Evolutionary conservation across 1,140 invertebrate species (phyloP).

Genomic region (Hormaphis cornu): DNA sequence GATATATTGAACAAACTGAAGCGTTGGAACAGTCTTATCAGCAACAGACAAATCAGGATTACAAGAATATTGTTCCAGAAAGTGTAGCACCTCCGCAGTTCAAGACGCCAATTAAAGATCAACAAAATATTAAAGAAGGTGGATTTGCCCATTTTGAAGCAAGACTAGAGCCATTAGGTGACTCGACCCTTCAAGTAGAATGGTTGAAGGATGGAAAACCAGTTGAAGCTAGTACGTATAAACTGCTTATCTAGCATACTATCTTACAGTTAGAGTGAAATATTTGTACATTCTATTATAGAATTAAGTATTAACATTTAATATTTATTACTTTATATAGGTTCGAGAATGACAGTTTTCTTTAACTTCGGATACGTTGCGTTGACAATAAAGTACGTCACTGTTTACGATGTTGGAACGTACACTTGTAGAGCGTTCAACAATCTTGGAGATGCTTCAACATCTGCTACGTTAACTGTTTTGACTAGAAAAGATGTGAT

Average conservation of each 20-base stretch:
- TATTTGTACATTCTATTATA: background rate
- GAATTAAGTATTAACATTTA: constrained; percentile 11
- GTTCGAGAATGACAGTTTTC: constrained; percentile 84
- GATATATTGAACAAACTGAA: constrained; percentile 86
- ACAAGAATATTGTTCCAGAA: constrained; percentile 68
- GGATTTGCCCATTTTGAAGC: constrained; percentile 95
- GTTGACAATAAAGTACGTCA: constrained; percentile 87
- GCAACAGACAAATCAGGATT: constrained; percentile 48
- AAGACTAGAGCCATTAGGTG: constrained; percentile 82
- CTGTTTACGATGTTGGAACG: constrained; percentile 78
- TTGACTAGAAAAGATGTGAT: constrained; percentile 71
- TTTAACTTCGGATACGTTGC: constrained; percentile 96
- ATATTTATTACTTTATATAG: constrained; percentile 41
- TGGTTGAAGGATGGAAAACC: constrained; percentile 90
- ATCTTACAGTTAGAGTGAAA: background rate
- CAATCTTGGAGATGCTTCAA: constrained; percentile 75
- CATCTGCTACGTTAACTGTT: constrained; percentile 78
- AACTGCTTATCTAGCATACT: background rate
- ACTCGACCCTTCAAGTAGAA: constrained; percentile 82
- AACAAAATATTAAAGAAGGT: constrained; percentile 78
- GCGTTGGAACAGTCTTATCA: constrained; percentile 84
- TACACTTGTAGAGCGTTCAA: constrained; percentile 87
- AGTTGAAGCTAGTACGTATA: constrained; percentile 67
- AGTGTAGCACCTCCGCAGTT: constrained; percentile 75
- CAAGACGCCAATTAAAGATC: constrained; percentile 83